phyloP scores from a whole-genome alignment of 2,113 vertebrate species.

The Dryoscopus gambensis region DNA sequence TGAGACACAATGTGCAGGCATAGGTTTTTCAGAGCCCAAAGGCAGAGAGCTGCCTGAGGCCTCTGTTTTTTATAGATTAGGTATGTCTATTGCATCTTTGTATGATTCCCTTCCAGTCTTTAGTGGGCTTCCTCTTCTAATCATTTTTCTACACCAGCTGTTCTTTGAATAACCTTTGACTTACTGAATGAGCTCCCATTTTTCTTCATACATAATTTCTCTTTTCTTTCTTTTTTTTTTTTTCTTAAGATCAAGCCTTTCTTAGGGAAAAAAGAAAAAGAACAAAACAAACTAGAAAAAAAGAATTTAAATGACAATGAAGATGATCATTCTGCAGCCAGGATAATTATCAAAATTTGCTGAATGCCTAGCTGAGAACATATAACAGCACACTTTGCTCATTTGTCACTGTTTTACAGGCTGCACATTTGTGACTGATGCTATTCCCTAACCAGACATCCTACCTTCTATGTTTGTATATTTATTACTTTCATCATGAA shows the following conservation, averaged over 20 bases:
- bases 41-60: neutral
- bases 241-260: neutral
- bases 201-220: conserved; percentile 23
- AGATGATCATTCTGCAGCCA: neutral
- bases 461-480: neutral
- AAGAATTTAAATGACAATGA: conserved; percentile 17
- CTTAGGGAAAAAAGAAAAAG: neutral
- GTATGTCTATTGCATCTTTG: neutral
- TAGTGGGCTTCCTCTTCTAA: conserved; percentile 37
- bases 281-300: conserved; percentile 11
- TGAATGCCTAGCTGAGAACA: neutral
- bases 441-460: conserved; percentile 4
- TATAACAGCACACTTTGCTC: neutral
- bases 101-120: conserved; percentile 5
- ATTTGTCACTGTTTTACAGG: neutral
- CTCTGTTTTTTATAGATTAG: neutral
- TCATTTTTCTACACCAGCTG: conserved; percentile 53
- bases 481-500: conserved; percentile 35
- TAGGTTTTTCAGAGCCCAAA: neutral
- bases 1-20: neutral
- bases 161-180: conserved; percentile 52
- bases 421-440: neutral
- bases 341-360: conserved; percentile 31
- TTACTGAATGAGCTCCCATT: conserved; percentile 25
- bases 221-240: neutral